Percentiles rank a stretch among this genome's conserved stretches.
These are phyloP conservation scores for Heterodera carotae DNA, from an alignment of 1,140 invertebrate genomes.

Conservation along the genomic window DNA sequence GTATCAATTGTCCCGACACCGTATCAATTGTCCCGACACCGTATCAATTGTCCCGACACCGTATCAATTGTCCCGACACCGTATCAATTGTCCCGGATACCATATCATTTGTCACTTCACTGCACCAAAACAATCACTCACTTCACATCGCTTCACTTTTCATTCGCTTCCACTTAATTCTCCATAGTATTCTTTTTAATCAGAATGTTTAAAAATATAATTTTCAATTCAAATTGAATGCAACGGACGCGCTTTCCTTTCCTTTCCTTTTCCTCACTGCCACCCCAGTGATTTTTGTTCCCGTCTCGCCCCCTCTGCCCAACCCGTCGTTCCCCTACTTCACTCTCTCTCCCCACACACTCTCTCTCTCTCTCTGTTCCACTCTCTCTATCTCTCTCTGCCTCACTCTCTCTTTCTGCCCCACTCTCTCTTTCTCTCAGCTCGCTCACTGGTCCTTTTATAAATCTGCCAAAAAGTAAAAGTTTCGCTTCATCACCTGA, in stretches of 20 bases:
- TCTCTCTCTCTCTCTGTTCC: not conserved
- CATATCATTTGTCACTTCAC: too few relatives aligned
- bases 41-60: too few relatives aligned
- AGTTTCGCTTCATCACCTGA: too few relatives aligned
- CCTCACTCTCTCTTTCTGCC: not conserved
- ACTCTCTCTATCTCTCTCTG: not conserved
- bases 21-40: too few relatives aligned
- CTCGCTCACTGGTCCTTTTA: not conserved
- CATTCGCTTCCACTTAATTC: not conserved
- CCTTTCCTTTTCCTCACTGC: slow-evolving; percentile 25
- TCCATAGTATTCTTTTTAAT: not conserved
- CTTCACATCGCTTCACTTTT: slow-evolving; percentile 1
- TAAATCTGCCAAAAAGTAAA: not conserved
- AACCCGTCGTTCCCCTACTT: too few relatives aligned
- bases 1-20: too few relatives aligned
- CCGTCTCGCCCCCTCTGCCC: too few relatives aligned
- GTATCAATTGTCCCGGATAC: not conserved
- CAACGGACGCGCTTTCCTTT: slow-evolving; percentile 12
- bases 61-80: not conserved
- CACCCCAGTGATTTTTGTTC: slow-evolving; percentile 28
- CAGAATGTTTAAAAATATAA: slow-evolving; percentile 22
- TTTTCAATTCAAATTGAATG: slow-evolving; percentile 14
- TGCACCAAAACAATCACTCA: slow-evolving; percentile 6
- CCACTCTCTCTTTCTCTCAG: not conserved
- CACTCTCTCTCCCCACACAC: not conserved